Evolutionary conservation across 2,113 vertebrate genomes (phyloP).

Genomic region (Saguinus midas): DNA sequence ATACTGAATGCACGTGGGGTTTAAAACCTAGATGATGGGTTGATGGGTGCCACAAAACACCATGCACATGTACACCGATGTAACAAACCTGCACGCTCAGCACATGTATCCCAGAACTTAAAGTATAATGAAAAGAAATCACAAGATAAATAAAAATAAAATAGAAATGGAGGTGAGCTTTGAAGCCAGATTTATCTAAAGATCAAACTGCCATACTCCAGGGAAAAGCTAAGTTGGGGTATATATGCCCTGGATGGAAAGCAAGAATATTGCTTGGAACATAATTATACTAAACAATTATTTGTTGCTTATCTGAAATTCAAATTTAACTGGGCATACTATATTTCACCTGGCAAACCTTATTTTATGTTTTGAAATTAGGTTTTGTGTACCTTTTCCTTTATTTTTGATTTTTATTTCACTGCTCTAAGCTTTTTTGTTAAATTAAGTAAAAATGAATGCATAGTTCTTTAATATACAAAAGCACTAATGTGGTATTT

Average conservation of each 20-base stretch:
- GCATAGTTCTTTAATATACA: neutral
- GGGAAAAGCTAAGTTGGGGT: neutral
- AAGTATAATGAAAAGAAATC: too few relatives aligned
- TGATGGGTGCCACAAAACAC: too few relatives aligned
- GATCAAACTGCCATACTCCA: neutral
- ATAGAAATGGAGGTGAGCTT: too few relatives aligned
- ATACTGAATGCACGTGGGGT: too few relatives aligned
- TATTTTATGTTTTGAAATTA: neutral
- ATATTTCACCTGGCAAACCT: neutral
- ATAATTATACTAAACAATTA: neutral
- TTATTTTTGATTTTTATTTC: neutral
- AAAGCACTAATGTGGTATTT: neutral
- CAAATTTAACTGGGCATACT: neutral
- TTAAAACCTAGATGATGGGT: too few relatives aligned
- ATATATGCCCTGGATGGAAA: neutral
- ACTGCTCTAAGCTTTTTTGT: neutral
- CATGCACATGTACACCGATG: too few relatives aligned
- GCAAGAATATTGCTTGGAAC: neutral
- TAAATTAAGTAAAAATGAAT: conserved; percentile 11
- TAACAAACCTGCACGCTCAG: too few relatives aligned
- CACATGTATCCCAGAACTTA: too few relatives aligned
- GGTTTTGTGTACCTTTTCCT: neutral
- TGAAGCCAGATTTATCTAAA: neutral
- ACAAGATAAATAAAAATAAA: too few relatives aligned
- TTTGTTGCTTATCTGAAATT: conserved; percentile 3